These are phyloP conservation scores for Emberiza fucata DNA, from an alignment of 2,113 vertebrate genomes.

Conservation along the genomic window DNA sequence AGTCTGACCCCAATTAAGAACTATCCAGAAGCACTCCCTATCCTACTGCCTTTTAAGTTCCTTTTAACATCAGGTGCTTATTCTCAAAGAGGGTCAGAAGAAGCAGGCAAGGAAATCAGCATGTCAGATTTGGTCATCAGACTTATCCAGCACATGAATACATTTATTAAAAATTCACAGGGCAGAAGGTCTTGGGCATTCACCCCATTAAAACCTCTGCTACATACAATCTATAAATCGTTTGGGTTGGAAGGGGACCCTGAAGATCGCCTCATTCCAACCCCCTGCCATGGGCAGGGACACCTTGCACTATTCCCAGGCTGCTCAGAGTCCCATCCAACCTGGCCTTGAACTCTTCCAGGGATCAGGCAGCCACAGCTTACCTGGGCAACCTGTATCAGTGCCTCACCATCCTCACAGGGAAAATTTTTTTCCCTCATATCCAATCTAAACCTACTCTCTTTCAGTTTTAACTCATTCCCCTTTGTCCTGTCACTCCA, in stretches of 20 bases:
- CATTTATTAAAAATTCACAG: neutral
- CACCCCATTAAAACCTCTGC: neutral
- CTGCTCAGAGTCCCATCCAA: neutral
- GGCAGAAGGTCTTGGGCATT: neutral
- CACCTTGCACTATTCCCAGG: accelerated
- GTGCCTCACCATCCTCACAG: accelerated
- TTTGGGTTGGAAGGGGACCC: neutral
- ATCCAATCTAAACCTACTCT: neutral
- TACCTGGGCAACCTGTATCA: neutral
- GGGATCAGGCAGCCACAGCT: neutral
- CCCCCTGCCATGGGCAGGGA: neutral
- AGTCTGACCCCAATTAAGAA: neutral
- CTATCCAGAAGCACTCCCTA: neutral
- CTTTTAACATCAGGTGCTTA: neutral
- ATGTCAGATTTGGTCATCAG: neutral
- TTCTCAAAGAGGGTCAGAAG: neutral
- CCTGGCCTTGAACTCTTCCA: neutral
- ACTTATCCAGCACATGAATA: neutral
- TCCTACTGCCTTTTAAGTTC: neutral
- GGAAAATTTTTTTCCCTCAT: neutral
- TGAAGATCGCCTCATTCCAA: neutral
- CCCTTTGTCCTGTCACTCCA: neutral
- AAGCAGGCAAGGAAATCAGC: neutral
- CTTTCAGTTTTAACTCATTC: neutral
- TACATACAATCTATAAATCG: accelerated